phyloP scores from a whole-genome alignment of 2,888 invertebrate species.

The Malthinus flaveolus region DNA sequence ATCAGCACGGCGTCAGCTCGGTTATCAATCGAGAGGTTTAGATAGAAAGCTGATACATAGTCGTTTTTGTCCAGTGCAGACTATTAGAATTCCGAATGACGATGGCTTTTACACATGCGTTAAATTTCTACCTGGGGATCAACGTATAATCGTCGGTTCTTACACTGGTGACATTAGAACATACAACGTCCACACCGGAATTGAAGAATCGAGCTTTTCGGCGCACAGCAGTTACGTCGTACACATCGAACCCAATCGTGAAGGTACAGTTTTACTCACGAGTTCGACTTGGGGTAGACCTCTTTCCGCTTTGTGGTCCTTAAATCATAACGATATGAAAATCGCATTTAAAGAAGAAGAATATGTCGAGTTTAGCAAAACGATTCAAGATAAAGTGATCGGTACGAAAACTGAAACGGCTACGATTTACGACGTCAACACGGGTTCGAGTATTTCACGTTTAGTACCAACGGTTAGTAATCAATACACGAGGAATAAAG shows the following conservation, averaged over 20 bases:
- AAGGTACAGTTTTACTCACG: constrained; percentile 78
- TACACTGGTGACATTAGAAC: constrained; percentile 89
- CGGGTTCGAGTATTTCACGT: constrained; percentile 72
- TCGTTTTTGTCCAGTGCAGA: constrained; percentile 75
- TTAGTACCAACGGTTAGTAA: constrained; percentile 84
- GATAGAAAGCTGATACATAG: constrained; percentile 86
- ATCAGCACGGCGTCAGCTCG: constrained; percentile 60
- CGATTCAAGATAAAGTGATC: constrained; percentile 81
- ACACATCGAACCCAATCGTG: constrained; percentile 72
- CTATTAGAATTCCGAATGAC: constrained; percentile 69
- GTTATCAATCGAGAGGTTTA: constrained; percentile 62
- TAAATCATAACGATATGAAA: constrained; percentile 67
- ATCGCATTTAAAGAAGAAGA: constrained; percentile 81
- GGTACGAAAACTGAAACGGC: constrained; percentile 86
- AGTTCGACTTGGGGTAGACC: constrained; percentile 86
- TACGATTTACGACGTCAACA: constrained; percentile 86
- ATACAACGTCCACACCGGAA: constrained; percentile 81
- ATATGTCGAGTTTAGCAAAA: constrained; percentile 90
- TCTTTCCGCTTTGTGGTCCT: constrained; percentile 79
- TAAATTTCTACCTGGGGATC: constrained; percentile 51
- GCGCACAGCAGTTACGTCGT: constrained; percentile 89
- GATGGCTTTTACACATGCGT: constrained; percentile 75
- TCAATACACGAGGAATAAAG: constrained; percentile 90
- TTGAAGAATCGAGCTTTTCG: constrained; percentile 75
- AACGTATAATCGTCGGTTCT: constrained; percentile 79